Base-by-base conservation (phyloP, 2,797 vertebrate species). In the Pachyuromys duprasi region DNA sequence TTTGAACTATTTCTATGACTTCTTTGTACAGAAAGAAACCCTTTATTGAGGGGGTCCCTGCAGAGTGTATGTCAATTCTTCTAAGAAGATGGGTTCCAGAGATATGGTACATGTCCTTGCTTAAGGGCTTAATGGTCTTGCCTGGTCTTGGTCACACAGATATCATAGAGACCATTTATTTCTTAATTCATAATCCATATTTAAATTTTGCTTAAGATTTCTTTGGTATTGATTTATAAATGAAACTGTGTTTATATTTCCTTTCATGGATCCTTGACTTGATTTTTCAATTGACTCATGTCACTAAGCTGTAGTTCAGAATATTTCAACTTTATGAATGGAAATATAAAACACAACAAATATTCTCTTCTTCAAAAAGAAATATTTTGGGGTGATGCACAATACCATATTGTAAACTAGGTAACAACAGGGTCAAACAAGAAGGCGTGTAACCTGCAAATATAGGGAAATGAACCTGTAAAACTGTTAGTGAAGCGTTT, bases 201-300 rank as follows among this genome's bases (percentile, higher is more conserved):
- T 95, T 94, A 76, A 72, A 78, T 80, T 89, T 88, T 93, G 49
- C 86, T 96, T 94, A 82, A 93, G 49, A 31, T 84, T 92, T 95
- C 74, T 89, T 94, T 95, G 80, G 45, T 83, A 79, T 95, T 74
- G 92, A 92, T 95, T 96, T 96, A 84, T 62, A 74, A 81, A 93
- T 72, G 79, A 67, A 84, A 60, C 31, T 91, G 36, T 95, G 0
- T 65, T 96, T 96, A 95, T 96, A 81, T 90, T 94, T 93, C 80
- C 57, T 63, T 84, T 89, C 24, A 20, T 22, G 55, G 45, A 90
- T 63, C 36, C 70, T 89, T 93, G 65, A 53, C 81, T 95, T 83
- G 53, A 55, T 90, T 15, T 87, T 96, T 97, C 65, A 94, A 45
- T 92, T 70, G 57, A 96, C 22, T 89, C 18, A 87, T 97, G 63